phyloP scores from a whole-genome alignment of 2,113 vertebrate genomes.

The Mus spicilegus region DNA sequence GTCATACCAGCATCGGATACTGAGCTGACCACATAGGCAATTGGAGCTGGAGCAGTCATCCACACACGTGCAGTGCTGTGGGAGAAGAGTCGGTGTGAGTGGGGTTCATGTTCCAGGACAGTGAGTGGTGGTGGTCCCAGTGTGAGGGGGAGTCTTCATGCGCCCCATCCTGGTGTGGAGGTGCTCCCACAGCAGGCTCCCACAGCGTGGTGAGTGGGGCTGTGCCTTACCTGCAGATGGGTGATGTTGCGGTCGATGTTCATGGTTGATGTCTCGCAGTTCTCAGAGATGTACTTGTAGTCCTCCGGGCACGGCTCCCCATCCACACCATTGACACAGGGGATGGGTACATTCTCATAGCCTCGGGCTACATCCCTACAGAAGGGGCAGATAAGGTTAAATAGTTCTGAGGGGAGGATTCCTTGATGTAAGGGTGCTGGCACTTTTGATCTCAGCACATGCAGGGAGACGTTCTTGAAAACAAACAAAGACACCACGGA shows the following conservation, averaged over 20 bases:
- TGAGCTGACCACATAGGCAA: constrained; percentile 96
- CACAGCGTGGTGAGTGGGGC: neutral
- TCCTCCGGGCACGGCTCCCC: constrained; percentile 93
- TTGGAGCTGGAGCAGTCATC: constrained; percentile 97
- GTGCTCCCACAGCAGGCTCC: neutral
- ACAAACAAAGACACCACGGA: neutral
- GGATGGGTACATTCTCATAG: constrained; percentile 95
- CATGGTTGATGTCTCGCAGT: constrained; percentile 96
- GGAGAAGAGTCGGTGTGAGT: neutral
- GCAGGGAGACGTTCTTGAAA: neutral
- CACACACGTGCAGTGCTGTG: constrained; percentile 92
- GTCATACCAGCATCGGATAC: constrained; percentile 97
- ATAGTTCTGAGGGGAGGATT: too few relatives aligned
- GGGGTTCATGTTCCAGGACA: neutral
- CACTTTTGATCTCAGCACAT: neutral
- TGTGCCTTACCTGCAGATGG: constrained; percentile 90
- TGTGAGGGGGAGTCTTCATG: neutral
- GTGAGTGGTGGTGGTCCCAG: neutral
- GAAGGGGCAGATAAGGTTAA: neutral
- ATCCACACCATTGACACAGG: constrained; percentile 94
- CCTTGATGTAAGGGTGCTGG: too few relatives aligned
- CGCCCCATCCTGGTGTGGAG: too few relatives aligned
- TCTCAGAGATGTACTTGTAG: constrained; percentile 96
- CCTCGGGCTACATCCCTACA: constrained; percentile 93
- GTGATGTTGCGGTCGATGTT: constrained; percentile 97